A percentile compares a stretch with the other conserved stretches of the same genome.
Evolutionary conservation across 2,113 vertebrate species (phyloP).

Genomic region (Lampris megalopsis): DNA sequence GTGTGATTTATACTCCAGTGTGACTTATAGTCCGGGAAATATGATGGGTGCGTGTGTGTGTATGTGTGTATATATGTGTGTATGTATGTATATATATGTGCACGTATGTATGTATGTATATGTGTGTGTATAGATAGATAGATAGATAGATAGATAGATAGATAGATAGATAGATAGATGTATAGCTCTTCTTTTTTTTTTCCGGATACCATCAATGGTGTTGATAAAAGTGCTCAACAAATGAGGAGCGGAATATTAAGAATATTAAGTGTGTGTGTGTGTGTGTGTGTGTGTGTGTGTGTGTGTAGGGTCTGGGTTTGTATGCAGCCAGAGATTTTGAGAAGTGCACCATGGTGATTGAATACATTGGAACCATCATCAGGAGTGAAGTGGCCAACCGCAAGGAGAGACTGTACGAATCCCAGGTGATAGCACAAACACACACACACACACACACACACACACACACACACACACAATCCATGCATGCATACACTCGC

Average conservation of each 20-base stretch:
- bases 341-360: slow-evolving; percentile 99
- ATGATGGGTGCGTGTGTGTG: no score
- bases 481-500: neutral
- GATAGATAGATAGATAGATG: no score
- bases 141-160: no score
- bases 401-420: slow-evolving; percentile 96
- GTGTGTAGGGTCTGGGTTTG: slow-evolving; percentile 90
- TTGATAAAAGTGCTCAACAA: no score
- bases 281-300: slow-evolving; percentile 29
- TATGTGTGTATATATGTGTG: neutral
- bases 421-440: slow-evolving; percentile 89
- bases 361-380: slow-evolving; percentile 98
- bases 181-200: no score
- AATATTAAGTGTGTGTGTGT: slow-evolving; percentile 14
- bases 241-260: no score
- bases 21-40: no score
- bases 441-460: slow-evolving; percentile 1
- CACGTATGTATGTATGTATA: neutral
- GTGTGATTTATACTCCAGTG: no score
- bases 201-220: no score
- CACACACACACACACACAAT: neutral
- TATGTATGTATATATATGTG: slow-evolving; percentile 1
- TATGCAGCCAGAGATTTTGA: slow-evolving; percentile 98
- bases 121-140: neutral
- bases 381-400: slow-evolving; percentile 96